Conservation (phyloP, 2,797 vertebrate species). For the Heteromormyrus szaboi region DNA sequence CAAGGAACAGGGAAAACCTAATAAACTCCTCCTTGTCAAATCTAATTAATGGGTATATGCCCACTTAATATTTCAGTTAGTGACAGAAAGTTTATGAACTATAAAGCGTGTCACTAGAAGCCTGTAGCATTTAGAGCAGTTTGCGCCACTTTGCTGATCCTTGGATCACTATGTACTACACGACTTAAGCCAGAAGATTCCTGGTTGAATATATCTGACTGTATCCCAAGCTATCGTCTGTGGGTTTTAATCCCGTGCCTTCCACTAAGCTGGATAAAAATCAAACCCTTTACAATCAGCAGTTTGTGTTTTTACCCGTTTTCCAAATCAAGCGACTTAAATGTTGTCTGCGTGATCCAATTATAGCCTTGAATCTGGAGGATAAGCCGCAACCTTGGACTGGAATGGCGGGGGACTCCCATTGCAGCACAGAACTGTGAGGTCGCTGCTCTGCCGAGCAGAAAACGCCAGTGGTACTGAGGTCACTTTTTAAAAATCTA, state of each 20-base stretch:
- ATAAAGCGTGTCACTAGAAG: background rate
- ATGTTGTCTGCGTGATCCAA: background rate
- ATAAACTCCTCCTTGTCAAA: slow-evolving; percentile 13
- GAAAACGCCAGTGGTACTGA: background rate
- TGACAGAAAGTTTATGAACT: background rate
- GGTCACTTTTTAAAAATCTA: background rate
- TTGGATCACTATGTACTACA: background rate
- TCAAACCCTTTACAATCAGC: background rate
- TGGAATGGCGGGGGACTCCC: background rate
- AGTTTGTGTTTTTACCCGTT: background rate
- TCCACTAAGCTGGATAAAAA: slow-evolving; percentile 1
- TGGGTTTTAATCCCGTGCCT: background rate
- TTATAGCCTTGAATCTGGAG: background rate
- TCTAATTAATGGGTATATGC: slow-evolving; percentile 17
- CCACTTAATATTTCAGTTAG: slow-evolving; percentile 8
- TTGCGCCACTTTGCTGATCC: background rate
- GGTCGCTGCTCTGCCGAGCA: background rate
- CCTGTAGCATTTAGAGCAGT: background rate
- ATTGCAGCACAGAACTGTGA: background rate
- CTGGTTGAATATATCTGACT: background rate
- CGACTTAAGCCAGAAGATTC: background rate
- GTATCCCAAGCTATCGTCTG: background rate
- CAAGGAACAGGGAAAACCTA: background rate
- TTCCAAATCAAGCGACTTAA: background rate
- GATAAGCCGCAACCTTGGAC: background rate